phyloP scores from a whole-genome alignment of 2,888 invertebrate species.

The Taphrorychus bicolor region DNA sequence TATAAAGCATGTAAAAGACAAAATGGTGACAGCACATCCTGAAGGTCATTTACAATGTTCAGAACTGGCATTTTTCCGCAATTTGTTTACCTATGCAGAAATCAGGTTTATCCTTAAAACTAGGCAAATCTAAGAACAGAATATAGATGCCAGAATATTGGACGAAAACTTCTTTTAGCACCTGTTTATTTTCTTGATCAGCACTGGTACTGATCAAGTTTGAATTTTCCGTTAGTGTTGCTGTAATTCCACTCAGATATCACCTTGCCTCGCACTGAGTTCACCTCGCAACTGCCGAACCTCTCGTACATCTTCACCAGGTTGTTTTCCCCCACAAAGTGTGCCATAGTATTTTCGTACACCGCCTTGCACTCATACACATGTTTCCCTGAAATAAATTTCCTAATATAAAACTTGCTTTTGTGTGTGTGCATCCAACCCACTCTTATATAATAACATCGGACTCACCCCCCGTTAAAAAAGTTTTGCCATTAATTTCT shows the following conservation, averaged over 20 bases:
- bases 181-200: too few relatives aligned
- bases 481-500: background rate
- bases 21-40: too few relatives aligned
- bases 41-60: background rate
- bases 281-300: conserved; percentile 64
- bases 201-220: conserved; percentile 27
- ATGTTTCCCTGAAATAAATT: conserved; percentile 16
- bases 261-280: conserved; percentile 72
- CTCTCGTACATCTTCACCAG: conserved; percentile 74
- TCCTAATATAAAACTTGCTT: background rate
- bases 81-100: too few relatives aligned
- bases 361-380: conserved; percentile 63
- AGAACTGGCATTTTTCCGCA: too few relatives aligned
- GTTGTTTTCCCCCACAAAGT: conserved; percentile 73
- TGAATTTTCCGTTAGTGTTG: conserved; percentile 50
- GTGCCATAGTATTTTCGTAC: conserved; percentile 67
- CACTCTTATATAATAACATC: background rate
- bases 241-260: conserved; percentile 78
- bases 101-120: too few relatives aligned
- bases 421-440: too few relatives aligned
- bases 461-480: background rate
- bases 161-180: background rate
- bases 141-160: too few relatives aligned
- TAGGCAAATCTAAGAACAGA: too few relatives aligned
- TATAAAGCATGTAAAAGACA: too few relatives aligned